phyloP scores from a whole-genome alignment of 2,797 vertebrate genomes.

The Rhinogobio ventralis region DNA sequence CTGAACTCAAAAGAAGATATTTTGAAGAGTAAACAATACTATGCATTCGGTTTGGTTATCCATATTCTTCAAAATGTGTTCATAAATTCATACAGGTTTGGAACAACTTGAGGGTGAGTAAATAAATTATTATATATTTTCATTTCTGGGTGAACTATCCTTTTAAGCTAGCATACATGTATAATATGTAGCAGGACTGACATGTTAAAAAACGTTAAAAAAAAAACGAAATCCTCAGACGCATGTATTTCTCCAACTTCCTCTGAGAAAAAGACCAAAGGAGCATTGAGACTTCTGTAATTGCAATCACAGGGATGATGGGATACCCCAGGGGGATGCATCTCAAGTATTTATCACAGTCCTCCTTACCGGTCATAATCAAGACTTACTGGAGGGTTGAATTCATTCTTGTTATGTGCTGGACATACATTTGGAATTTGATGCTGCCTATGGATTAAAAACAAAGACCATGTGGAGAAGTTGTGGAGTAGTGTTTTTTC shows the following conservation, averaged over 20 bases:
- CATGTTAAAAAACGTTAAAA: neutral
- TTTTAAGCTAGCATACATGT: neutral
- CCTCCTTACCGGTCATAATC: neutral
- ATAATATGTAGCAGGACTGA: neutral
- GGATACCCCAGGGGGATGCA: slow-evolving; percentile 60
- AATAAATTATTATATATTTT: neutral
- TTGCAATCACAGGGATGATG: slow-evolving; percentile 68
- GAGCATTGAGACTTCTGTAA: slow-evolving; percentile 65
- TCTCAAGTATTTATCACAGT: slow-evolving; percentile 36
- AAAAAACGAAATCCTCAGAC: neutral
- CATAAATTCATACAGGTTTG: neutral
- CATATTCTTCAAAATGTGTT: neutral
- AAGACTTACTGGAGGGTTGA: neutral
- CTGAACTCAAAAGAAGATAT: no score
- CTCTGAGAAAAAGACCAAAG: slow-evolving; percentile 60
- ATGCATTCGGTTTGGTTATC: neutral
- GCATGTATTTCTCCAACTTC: slow-evolving; percentile 34
- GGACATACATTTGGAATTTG: neutral
- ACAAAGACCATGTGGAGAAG: slow-evolving; percentile 12
- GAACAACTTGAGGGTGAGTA: neutral
- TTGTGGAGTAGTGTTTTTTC: neutral
- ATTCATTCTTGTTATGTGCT: neutral
- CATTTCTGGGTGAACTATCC: no score
- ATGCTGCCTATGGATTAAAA: slow-evolving; percentile 14
- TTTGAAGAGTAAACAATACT: no score